Evolutionary conservation across 2,888 invertebrate species (phyloP).

Genomic region (Imbricaverruca yamaguchii): DNA sequence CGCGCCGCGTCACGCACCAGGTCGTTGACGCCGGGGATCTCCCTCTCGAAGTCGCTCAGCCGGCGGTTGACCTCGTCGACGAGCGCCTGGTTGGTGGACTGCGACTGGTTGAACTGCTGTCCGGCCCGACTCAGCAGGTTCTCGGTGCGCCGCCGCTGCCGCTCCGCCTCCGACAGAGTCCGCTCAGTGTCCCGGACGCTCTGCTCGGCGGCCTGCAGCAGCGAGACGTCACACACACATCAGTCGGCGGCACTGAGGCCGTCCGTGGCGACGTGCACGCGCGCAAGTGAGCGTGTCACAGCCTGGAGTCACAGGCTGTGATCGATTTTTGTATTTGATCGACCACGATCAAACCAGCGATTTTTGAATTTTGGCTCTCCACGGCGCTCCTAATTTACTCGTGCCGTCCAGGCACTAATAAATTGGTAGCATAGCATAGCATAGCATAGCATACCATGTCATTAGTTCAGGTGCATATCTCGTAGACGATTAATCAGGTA

Average conservation of each 20-base stretch:
- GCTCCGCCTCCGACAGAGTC: constrained; percentile 51
- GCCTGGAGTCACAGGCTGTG: no score
- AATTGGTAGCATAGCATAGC: not conserved
- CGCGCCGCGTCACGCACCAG: constrained; percentile 47
- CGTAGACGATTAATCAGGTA: no score
- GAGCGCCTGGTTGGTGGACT: constrained; percentile 63
- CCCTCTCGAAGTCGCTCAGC: constrained; percentile 57
- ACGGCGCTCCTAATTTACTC: not conserved
- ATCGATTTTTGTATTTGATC: no score
- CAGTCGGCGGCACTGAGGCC: no score
- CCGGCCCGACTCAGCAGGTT: constrained; percentile 53
- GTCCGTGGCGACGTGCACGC: no score
- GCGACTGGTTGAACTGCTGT: constrained; percentile 55
- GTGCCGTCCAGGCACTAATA: not conserved
- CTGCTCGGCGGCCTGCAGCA: constrained; percentile 36
- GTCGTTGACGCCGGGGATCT: constrained; percentile 77
- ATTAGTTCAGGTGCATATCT: no score
- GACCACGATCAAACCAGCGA: no score
- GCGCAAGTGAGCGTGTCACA: no score
- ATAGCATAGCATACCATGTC: no score
- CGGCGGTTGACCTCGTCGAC: constrained; percentile 58
- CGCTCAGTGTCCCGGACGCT: constrained; percentile 45
- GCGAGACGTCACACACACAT: not conserved
- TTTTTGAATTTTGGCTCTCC: no score
- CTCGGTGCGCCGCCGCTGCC: constrained; percentile 57